Percentiles rank a stretch among this genome's conserved stretches.
phyloP scores from a whole-genome alignment of 1,140 invertebrate species.

The Ceratosolen fusciceps region DNA sequence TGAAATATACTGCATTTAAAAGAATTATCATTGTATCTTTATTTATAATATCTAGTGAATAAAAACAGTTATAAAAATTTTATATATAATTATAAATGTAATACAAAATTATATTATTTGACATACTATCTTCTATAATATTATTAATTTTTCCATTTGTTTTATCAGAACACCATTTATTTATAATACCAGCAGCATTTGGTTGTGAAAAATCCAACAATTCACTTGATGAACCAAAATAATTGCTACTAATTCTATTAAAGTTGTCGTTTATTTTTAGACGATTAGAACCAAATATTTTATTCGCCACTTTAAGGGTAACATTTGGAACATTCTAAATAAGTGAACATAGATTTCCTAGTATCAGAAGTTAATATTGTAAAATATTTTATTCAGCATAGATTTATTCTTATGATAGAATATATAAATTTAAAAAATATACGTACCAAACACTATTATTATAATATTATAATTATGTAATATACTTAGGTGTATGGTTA shows the following conservation, averaged over 20 bases:
- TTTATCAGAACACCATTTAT: slow-evolving; percentile 76
- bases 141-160: slow-evolving; percentile 78
- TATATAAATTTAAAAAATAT: no score
- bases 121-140: slow-evolving; percentile 60
- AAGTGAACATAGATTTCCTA: background rate
- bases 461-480: no score
- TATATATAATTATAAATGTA: no score
- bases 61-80: background rate
- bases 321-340: slow-evolving; percentile 46
- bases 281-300: slow-evolving; percentile 51
- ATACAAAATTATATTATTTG: background rate
- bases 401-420: no score
- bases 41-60: slow-evolving; percentile 54
- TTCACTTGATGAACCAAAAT: slow-evolving; percentile 67
- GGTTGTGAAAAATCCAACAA: slow-evolving; percentile 72
- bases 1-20: slow-evolving; percentile 81
- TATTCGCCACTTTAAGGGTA: slow-evolving; percentile 54
- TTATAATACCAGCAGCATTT: slow-evolving; percentile 73
- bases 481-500: no score
- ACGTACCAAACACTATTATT: no score
- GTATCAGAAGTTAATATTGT: background rate
- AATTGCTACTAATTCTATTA: slow-evolving; percentile 30
- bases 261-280: slow-evolving; percentile 48
- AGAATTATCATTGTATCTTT: slow-evolving; percentile 72
- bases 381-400: background rate